These are phyloP conservation scores for Salvelinus alpinus DNA, from an alignment of 2,113 vertebrate species.

Conservation along the genomic window DNA sequence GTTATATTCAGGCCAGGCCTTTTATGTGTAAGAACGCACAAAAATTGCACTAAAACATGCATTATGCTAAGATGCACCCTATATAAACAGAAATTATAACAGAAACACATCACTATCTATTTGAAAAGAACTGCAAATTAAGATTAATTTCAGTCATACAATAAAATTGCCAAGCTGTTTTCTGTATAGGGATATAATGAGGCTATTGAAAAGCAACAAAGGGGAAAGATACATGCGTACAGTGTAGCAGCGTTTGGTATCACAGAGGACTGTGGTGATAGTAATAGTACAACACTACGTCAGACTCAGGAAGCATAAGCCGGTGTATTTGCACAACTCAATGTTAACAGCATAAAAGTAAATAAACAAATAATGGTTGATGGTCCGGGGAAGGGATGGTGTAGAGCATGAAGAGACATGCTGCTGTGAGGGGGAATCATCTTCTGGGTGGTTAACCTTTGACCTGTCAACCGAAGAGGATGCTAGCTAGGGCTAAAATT, in stretches of 20 bases:
- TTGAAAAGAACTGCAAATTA: slow-evolving; percentile 1
- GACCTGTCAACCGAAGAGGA: slow-evolving; percentile 15
- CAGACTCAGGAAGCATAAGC: background rate
- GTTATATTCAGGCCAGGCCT: slow-evolving; percentile 8
- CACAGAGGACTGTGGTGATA: background rate
- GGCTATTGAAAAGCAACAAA: slow-evolving; percentile 32
- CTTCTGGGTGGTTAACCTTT: slow-evolving; percentile 29
- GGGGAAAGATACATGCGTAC: slow-evolving; percentile 34
- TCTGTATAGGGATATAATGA: slow-evolving; percentile 32
- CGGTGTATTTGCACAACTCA: background rate
- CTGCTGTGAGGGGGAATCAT: slow-evolving; percentile 15
- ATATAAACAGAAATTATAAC: slow-evolving; percentile 4
- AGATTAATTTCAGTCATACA: background rate
- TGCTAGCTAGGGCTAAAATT: background rate
- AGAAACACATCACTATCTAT: background rate
- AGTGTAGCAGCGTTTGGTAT: background rate
- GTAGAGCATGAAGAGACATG: background rate
- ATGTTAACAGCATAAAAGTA: too few relatives aligned
- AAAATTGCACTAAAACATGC: background rate
- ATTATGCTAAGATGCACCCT: slow-evolving; percentile 1
- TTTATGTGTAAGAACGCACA: slow-evolving; percentile 15
- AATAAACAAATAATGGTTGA: slow-evolving; percentile 50
- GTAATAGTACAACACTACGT: background rate
- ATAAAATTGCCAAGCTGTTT: background rate
- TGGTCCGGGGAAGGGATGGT: slow-evolving; percentile 17